Evolutionary conservation across 2,797 vertebrate species (phyloP), one percentile per base, ranked within the genome.

Genomic region (Aselliscus stoliczkanus): DNA sequence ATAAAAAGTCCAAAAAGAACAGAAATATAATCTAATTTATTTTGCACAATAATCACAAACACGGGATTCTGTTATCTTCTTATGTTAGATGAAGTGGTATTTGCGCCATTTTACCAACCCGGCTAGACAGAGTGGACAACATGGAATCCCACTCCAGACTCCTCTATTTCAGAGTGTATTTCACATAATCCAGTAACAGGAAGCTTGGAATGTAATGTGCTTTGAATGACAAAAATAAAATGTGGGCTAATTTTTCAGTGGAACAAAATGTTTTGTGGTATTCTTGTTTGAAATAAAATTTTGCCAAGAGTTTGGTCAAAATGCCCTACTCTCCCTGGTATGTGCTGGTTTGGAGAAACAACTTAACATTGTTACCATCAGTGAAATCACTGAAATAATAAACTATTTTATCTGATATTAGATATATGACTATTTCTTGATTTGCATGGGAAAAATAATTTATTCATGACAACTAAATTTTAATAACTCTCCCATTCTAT

Each of bases 191-290:
- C 70, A 94, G 29, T 42, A 85, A 62, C 17, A 90, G 25, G 15
- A 50, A 93, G 42, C 72, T 31, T 81, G 39, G 47, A 82, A 90
- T 85, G 42, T 5, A 65, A 95, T 77, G 39, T 75, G 54, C 31
- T 96, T 92, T 90, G 67, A 47, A 75, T 82, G 21, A 95, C 80
- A 94, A 88, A 96, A 89, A 76, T 44, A 96, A 93, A 95, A 92
- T 42, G 34, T 79, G 72, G 17, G 27, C 62, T 96, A 93, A 88
- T 70, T 90, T 69, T 85, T 85, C 39, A 62, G 44, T 70, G 31
- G 50, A 62, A 90, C 67, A 94, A 81, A 88, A 86, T 47, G 18
- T 54, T 93, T 94, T 88, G 84, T 80, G 80, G 93, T 93, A 73
- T 52, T 90, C 76, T 70, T 90, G 58, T 52, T 85, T 88, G 84